Conservation (phyloP, 2,797 vertebrate genomes). For the Psittacula echo region DNA sequence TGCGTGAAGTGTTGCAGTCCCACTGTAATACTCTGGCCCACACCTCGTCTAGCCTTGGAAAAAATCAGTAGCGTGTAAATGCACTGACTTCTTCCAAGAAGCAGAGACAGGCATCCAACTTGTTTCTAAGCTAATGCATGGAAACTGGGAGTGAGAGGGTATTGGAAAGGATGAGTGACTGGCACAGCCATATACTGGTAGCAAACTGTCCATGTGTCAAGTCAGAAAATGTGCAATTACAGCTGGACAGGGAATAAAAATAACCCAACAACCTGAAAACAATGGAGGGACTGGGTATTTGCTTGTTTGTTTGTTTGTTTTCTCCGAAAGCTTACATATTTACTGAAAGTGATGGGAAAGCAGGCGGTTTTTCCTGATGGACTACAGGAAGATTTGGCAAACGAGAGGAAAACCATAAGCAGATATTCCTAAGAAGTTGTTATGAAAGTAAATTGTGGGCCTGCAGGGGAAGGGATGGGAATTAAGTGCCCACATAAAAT, state of each 20-base stretch:
- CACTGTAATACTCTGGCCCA: not conserved
- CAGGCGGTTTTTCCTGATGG: not conserved
- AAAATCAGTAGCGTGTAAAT: not conserved
- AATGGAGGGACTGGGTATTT: not conserved
- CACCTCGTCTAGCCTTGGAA: not conserved
- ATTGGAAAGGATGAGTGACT: not conserved
- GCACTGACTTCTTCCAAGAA: not conserved
- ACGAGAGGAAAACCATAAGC: not conserved
- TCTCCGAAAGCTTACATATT: not conserved
- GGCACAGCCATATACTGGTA: not conserved
- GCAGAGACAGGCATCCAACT: not conserved
- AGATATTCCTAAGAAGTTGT: not conserved
- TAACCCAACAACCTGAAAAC: not conserved
- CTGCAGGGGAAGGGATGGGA: not conserved
- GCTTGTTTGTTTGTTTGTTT: not conserved
- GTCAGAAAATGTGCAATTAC: not conserved
- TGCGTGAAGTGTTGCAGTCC: not conserved
- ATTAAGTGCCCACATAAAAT: constrained; percentile 22
- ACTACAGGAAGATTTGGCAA: not conserved
- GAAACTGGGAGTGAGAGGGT: not conserved
- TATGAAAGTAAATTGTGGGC: not conserved
- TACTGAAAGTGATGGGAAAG: not conserved
- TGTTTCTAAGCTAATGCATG: not conserved
- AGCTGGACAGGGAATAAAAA: not conserved
- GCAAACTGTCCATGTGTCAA: not conserved